phyloP scores from a whole-genome alignment of 2,888 invertebrate species.

The Acrobasis repandana region DNA sequence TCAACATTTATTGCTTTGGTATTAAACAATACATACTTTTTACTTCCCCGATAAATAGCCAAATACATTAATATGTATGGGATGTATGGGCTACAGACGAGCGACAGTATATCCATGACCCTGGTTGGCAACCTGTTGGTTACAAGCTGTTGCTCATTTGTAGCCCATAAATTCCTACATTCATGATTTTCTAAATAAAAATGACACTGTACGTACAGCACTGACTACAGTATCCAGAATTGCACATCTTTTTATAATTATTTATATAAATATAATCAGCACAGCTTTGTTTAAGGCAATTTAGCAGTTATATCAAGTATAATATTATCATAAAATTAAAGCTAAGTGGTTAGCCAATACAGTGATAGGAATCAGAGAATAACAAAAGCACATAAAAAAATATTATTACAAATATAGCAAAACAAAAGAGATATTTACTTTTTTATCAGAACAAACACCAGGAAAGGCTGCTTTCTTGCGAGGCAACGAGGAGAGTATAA shows the following conservation, averaged over 20 bases:
- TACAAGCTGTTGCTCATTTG: too few species aligned
- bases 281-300: constrained; percentile 24
- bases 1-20: too few species aligned
- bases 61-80: too few species aligned
- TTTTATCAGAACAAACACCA: constrained; percentile 49
- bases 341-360: constrained; percentile 22
- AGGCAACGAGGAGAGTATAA: constrained; percentile 37
- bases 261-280: not conserved
- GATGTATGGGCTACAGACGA: too few species aligned
- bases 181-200: too few species aligned
- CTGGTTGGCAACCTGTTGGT: too few species aligned
- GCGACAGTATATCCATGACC: too few species aligned
- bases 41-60: too few species aligned
- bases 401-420: constrained; percentile 57
- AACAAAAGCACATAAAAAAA: constrained; percentile 52
- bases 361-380: constrained; percentile 38
- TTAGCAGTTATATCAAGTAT: constrained; percentile 27
- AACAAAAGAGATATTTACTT: constrained; percentile 76
- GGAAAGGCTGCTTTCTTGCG: constrained; percentile 43
- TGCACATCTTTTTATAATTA: not conserved
- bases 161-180: too few species aligned
- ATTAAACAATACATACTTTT: too few species aligned
- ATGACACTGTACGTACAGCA: not conserved
- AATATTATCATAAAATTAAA: constrained; percentile 20
- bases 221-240: not conserved